Percentiles rank a stretch among this genome's conserved stretches.
These are phyloP conservation scores for Labrus mixtus DNA, from an alignment of 2,113 vertebrate genomes.

Conservation along the genomic window DNA sequence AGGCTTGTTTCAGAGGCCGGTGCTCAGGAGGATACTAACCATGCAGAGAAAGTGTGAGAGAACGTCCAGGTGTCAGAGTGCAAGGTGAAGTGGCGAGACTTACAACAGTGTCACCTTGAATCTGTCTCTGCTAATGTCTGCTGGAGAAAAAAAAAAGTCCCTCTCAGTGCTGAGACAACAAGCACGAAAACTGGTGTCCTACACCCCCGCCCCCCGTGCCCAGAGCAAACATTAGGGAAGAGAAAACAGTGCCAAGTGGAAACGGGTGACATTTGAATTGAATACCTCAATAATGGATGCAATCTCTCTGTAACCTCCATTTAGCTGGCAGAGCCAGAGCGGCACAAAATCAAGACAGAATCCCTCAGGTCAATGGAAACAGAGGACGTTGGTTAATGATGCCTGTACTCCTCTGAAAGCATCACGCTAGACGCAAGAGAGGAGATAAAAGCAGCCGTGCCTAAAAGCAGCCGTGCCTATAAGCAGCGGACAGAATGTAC, in stretches of 20 bases:
- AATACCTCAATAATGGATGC: slow-evolving; percentile 83
- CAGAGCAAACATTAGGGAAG: slow-evolving; percentile 75
- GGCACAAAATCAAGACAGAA: slow-evolving; percentile 68
- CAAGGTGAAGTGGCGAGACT: slow-evolving; percentile 77
- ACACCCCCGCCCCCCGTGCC: slow-evolving; percentile 31
- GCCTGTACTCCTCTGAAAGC: slow-evolving; percentile 68
- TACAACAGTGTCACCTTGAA: slow-evolving; percentile 81
- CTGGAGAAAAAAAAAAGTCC: slow-evolving; percentile 21
- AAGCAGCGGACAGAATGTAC: slow-evolving; percentile 33
- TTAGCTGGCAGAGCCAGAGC: slow-evolving; percentile 78
- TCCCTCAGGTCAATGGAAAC: slow-evolving; percentile 76
- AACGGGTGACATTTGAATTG: slow-evolving; percentile 85
- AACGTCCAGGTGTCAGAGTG: slow-evolving; percentile 63
- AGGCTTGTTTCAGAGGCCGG: slow-evolving; percentile 80
- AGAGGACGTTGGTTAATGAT: slow-evolving; percentile 79
- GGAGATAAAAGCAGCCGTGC: slow-evolving; percentile 44
- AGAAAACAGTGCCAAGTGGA: slow-evolving; percentile 78
- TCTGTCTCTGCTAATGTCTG: slow-evolving; percentile 66
- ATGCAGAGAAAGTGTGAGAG: slow-evolving; percentile 55
- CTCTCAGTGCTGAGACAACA: slow-evolving; percentile 64
- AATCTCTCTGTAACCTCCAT: slow-evolving; percentile 81
- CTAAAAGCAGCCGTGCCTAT: slow-evolving; percentile 45
- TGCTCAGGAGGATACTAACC: slow-evolving; percentile 81
- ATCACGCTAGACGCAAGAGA: slow-evolving; percentile 38
- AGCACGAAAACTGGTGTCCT: slow-evolving; percentile 34